Conservation (phyloP, 2,113 vertebrate species). For the Leptocoma aspasia region DNA sequence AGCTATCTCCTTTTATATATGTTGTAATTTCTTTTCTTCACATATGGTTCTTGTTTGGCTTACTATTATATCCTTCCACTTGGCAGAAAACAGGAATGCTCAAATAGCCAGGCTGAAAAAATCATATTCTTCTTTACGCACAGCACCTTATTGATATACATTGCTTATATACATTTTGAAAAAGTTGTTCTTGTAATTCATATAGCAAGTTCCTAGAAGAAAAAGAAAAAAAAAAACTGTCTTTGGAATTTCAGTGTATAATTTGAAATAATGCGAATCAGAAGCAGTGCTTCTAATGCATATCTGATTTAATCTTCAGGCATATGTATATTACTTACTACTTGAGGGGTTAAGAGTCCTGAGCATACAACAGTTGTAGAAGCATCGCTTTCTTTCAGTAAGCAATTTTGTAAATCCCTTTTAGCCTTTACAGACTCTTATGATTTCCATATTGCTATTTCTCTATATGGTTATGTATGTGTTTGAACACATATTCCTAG, state of each 20-base stretch:
- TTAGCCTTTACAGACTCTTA: neutral
- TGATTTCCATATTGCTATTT: neutral
- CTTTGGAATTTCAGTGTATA: neutral
- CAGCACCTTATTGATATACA: neutral
- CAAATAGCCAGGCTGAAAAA: neutral
- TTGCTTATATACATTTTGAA: neutral
- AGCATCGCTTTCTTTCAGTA: neutral
- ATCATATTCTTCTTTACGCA: neutral
- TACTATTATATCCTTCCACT: neutral
- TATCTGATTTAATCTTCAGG: neutral
- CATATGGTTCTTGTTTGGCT: neutral
- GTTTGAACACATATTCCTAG: neutral
- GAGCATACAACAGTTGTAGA: neutral
- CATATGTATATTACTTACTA: neutral
- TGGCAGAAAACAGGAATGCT: constrained; percentile 7
- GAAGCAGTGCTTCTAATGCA: neutral
- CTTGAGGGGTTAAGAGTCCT: neutral
- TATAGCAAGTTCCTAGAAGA: neutral
- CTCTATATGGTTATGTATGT: neutral
- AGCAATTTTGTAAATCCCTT: neutral
- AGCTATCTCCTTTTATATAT: neutral
- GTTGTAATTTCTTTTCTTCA: neutral
- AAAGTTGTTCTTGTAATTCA: neutral
- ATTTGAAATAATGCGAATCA: neutral
- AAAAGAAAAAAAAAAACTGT: neutral